Evolutionary conservation across 2,797 vertebrate species (phyloP).

Genomic region (Echeneis naucrates): DNA sequence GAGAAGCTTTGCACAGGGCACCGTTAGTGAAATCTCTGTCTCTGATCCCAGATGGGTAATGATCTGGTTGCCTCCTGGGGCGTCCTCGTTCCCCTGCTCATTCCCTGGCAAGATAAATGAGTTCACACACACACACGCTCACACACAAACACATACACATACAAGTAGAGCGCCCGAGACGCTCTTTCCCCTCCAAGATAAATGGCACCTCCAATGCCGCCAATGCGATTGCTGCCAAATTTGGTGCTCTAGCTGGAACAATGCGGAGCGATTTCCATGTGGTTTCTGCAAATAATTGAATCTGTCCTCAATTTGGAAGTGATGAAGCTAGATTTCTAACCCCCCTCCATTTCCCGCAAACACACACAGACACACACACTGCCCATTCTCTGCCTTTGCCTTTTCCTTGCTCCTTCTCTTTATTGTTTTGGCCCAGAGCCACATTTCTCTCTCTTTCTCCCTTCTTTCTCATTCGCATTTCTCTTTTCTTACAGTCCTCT

Average conservation of each 20-base stretch:
- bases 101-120: constrained; percentile 86
- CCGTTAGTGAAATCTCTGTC: constrained; percentile 67
- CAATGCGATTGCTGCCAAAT: constrained; percentile 85
- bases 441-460: constrained; percentile 42
- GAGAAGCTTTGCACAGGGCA: constrained; percentile 54
- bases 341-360: neutral
- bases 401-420: constrained; percentile 34
- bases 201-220: constrained; percentile 83
- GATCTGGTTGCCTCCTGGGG: constrained; percentile 84
- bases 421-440: constrained; percentile 31
- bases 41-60: constrained; percentile 87
- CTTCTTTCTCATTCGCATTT: constrained; percentile 41
- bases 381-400: constrained; percentile 31
- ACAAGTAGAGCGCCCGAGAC: constrained; percentile 47
- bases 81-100: constrained; percentile 78
- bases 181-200: constrained; percentile 82
- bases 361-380: constrained; percentile 6
- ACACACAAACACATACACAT: constrained; percentile 38
- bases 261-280: constrained; percentile 82
- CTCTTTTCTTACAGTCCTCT: constrained; percentile 43
- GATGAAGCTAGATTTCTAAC: constrained; percentile 77
- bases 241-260: constrained; percentile 85
- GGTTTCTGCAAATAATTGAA: constrained; percentile 84
- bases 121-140: constrained; percentile 53
- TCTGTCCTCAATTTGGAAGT: constrained; percentile 86